Conservation (phyloP, 2,888 invertebrate species). For the Geotrupes spiniger region DNA sequence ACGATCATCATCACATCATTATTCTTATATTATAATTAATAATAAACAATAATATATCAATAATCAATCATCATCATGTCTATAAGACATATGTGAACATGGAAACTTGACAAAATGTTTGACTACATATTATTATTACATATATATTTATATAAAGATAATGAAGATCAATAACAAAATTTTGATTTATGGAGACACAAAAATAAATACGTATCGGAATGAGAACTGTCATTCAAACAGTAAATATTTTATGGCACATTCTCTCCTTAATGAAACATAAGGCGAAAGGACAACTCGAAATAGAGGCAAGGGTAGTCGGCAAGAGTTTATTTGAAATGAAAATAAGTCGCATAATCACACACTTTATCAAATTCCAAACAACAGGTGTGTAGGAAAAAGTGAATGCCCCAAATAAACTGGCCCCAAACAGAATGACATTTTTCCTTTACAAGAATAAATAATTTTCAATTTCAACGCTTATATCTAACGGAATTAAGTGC, state of each 20-base stretch:
- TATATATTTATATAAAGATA: constrained; percentile 28
- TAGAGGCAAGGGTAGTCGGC: constrained; percentile 46
- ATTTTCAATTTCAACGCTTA: constrained; percentile 41
- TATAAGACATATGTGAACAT: constrained; percentile 49
- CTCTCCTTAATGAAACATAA: constrained; percentile 22
- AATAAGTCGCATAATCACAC: constrained; percentile 42
- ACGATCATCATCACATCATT: constrained; percentile 72
- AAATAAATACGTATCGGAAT: constrained; percentile 27
- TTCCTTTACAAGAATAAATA: constrained; percentile 45
- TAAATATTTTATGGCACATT: constrained; percentile 30
- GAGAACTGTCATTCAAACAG: constrained; percentile 23
- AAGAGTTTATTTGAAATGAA: constrained; percentile 23
- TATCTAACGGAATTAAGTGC: constrained; percentile 28
- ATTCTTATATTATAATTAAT: constrained; percentile 50
- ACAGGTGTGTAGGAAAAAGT: constrained; percentile 40
- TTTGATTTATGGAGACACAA: constrained; percentile 22
- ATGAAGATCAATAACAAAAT: constrained; percentile 32
- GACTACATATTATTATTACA: constrained; percentile 37
- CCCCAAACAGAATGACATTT: constrained; percentile 42
- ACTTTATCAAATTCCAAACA: constrained; percentile 48
- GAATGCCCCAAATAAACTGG: constrained; percentile 31
- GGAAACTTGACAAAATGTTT: constrained; percentile 51
- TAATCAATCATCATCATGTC: constrained; percentile 46
- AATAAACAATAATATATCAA: constrained; percentile 53
- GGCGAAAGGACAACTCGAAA: constrained; percentile 15